Evolutionary conservation across 2,113 vertebrate genomes (phyloP), one percentile per base, ranked within the genome.

Genomic region (Maccullochella peelii): DNA sequence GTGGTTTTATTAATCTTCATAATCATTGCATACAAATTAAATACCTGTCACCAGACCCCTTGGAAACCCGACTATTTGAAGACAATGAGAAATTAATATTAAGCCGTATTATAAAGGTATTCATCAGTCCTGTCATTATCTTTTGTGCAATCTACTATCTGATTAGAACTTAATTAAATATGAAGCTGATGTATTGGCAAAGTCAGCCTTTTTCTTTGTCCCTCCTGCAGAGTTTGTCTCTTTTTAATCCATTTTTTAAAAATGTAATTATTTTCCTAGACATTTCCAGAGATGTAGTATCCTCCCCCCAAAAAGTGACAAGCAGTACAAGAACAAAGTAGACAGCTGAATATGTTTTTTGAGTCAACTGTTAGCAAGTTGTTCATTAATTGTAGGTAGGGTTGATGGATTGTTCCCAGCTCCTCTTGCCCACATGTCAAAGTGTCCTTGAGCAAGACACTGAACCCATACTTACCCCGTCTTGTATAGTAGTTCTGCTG

Each of bases 1-100:
- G 55, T 66, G 93, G 9, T 36, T 75, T 69, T 15, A 10, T 36
- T 8, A 47, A 42, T 72, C 58, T 66, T 55, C 12, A 54, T 54
- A 9, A 10, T 68, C 38, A 8, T 0, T 18, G 8, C 47, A 8
- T 8, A 27, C 8, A 42, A 23, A 44, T 77, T 4, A 52, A 67
- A 55, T 9, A 66, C 4, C 6, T 8, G 15, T 42, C 49, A 55
- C 47, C 10, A 27, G 47, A 77, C 23, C 16, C 18, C 16, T 63
- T 38, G 14, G 0, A 25, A 65, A 52, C 2, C 42, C 16, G 6
- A 79, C 23, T 15, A 38, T 54, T 44, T 47, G 15, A 42, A 66
- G 21, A 80, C 1, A 36, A 36, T 33, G 4, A 59, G 15, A 68
- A 68, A 68, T 49, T 3, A 25, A 66, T 49, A 25, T 67, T 25